Conservation (phyloP, 37 sponge, comb jelly and placozoan genomes). For the Cliona cf. orientalis region DNA sequence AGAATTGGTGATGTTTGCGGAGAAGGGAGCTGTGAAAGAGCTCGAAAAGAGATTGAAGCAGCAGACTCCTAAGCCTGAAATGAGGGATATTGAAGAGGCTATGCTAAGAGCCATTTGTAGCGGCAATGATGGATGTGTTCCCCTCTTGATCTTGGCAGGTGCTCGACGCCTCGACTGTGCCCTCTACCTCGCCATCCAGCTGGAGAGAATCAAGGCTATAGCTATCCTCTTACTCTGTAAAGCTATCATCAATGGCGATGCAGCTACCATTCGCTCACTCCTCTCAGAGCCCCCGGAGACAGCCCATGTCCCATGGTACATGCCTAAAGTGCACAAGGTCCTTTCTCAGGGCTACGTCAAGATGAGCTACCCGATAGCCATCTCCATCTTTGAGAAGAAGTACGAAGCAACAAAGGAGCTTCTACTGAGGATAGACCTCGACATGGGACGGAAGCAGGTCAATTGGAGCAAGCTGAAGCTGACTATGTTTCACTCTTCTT, state of each 20-base stretch:
- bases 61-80: conserved; percentile 14
- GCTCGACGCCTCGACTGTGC: conserved; percentile 71
- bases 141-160: conserved; percentile 56
- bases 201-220: conserved; percentile 65
- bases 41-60: conserved; percentile 42
- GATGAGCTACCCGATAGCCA: conserved; percentile 72
- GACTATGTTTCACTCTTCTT: conserved; percentile 62
- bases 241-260: conserved; percentile 56
- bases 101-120: conserved; percentile 59
- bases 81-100: conserved; percentile 67
- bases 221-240: conserved; percentile 81
- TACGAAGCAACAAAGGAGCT: conserved; percentile 79
- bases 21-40: conserved; percentile 3
- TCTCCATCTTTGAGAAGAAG: conserved; percentile 73
- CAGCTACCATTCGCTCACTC: conserved; percentile 62
- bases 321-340: conserved; percentile 52
- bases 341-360: conserved; percentile 54
- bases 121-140: conserved; percentile 49
- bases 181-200: conserved; percentile 77
- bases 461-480: conserved; percentile 80
- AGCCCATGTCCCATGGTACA: conserved; percentile 64
- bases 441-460: conserved; percentile 74
- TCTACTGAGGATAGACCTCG: conserved; percentile 69
- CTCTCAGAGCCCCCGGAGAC: conserved; percentile 71
- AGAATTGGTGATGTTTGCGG: conserved; percentile 42